Evolutionary conservation across 2,797 vertebrate genomes (phyloP).

Genomic region (Melanotaenia trifasciata): DNA sequence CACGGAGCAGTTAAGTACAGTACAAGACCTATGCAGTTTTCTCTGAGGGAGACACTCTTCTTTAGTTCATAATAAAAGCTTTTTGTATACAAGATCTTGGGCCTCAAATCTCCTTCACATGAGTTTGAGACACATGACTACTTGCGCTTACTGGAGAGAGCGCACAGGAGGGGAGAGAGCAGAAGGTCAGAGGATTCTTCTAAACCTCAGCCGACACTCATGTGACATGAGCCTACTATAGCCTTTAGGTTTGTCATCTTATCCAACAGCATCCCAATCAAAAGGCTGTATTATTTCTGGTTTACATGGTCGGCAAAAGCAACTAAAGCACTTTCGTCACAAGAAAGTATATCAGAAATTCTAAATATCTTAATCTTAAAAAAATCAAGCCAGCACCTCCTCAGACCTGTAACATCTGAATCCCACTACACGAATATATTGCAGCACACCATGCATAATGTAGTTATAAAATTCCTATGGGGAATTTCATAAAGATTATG

Average conservation of each 20-base stretch:
- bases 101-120: constrained; percentile 84
- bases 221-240: constrained; percentile 66
- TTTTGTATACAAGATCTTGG: constrained; percentile 64
- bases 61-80: constrained; percentile 65
- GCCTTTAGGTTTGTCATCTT: constrained; percentile 51
- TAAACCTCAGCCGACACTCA: constrained; percentile 78
- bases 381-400: neutral
- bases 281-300: constrained; percentile 32
- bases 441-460: neutral
- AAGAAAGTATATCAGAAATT: neutral
- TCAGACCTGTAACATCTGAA: neutral
- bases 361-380: neutral
- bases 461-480: neutral
- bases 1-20: constrained; percentile 6
- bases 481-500: neutral
- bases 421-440: neutral
- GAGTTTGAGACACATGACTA: constrained; percentile 82
- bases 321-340: neutral
- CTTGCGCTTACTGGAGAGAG: constrained; percentile 59
- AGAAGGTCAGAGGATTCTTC: constrained; percentile 73
- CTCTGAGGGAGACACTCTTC: constrained; percentile 40
- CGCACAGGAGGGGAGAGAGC: constrained; percentile 64
- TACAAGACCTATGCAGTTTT: constrained; percentile 10
- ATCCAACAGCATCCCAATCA: constrained; percentile 21
- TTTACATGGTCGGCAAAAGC: neutral